Evolutionary conservation across 2,113 vertebrate species (phyloP).

Genomic region (Hiodon alosoides): DNA sequence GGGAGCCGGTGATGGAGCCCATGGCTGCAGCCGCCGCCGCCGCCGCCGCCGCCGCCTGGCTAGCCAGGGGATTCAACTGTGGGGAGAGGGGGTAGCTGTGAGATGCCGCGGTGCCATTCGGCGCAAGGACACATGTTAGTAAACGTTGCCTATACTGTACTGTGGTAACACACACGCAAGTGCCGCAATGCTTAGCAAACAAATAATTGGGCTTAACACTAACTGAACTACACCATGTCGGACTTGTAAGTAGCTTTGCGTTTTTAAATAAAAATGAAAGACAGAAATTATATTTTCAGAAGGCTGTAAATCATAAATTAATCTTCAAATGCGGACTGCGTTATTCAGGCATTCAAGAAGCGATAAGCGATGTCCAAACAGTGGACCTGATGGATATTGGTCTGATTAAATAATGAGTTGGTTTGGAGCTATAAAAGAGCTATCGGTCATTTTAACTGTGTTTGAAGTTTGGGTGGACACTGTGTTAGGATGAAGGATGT

Average conservation of each 20-base stretch:
- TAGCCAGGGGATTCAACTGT: constrained; percentile 91
- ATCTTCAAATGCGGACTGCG: neutral
- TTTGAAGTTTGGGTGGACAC: neutral
- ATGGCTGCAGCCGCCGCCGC: constrained; percentile 84
- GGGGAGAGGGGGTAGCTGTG: constrained; percentile 19
- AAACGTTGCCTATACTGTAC: neutral
- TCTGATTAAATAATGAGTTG: neutral
- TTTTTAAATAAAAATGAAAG: no score
- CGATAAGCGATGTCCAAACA: neutral
- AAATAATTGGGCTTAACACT: no score
- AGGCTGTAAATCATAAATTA: neutral
- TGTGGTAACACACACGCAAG: neutral
- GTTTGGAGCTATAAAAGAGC: neutral
- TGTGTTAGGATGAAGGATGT: neutral
- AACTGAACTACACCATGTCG: no score
- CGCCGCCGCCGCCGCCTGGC: constrained; percentile 68
- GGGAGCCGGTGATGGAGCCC: constrained; percentile 87
- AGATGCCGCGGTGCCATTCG: neutral
- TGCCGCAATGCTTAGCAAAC: no score
- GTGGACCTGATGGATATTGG: neutral
- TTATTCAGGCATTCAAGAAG: neutral
- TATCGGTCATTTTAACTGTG: neutral
- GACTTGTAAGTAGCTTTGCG: no score
- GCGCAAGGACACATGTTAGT: neutral
- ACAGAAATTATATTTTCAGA: no score